These are phyloP conservation scores for Euleptes europaea DNA, from an alignment of 2,113 vertebrate genomes.

Conservation along the genomic window DNA sequence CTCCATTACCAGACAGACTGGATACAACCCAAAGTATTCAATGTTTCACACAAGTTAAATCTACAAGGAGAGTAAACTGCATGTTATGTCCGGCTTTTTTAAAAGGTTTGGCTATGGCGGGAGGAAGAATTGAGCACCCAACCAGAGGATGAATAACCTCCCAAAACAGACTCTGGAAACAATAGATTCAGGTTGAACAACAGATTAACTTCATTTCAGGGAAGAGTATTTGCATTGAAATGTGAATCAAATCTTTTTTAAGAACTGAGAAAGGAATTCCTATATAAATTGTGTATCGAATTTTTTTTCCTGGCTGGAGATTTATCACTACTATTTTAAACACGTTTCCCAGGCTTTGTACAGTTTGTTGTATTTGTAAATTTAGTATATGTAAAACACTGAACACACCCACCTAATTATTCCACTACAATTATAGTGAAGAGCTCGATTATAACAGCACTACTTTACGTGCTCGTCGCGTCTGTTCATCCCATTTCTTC, in stretches of 20 bases:
- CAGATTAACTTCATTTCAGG: not conserved
- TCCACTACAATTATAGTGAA: conserved; percentile 21
- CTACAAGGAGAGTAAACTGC: not conserved
- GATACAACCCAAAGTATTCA: too few species aligned
- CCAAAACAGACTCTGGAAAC: too few species aligned
- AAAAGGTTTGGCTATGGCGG: conserved; percentile 11
- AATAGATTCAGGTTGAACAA: too few species aligned
- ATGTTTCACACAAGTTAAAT: too few species aligned
- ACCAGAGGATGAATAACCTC: too few species aligned
- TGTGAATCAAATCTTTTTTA: not conserved
- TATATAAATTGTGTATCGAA: not conserved
- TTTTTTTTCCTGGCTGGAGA: conserved; percentile 25
- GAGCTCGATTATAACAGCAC: too few species aligned
- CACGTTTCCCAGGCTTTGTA: not conserved
- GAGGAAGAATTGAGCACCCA: not conserved
- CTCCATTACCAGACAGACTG: too few species aligned
- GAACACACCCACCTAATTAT: conserved; percentile 20
- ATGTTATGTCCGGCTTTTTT: not conserved
- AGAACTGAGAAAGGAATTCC: not conserved
- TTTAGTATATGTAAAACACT: not conserved
- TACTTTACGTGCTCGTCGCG: too few species aligned
- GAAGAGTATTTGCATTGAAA: not conserved
- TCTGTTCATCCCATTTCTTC: too few species aligned
- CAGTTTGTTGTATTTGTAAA: not conserved
- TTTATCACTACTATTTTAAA: not conserved